Base-by-base conservation (phyloP, 2,888 invertebrate genomes). In the Tanypteryx hageni region DNA sequence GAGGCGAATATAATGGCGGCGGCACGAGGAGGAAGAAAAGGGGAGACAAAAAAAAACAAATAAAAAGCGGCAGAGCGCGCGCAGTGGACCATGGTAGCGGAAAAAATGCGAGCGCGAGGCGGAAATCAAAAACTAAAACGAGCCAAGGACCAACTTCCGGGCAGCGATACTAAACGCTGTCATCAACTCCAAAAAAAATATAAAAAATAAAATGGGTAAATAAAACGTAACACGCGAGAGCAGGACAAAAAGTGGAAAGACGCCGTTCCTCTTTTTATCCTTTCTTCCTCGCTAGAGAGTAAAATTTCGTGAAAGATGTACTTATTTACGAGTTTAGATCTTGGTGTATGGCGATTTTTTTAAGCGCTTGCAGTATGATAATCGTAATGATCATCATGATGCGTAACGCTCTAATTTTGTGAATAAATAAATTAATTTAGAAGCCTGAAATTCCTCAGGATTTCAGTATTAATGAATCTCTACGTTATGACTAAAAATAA, bases 61-160 rank as follows among this genome's bases (percentile, higher is more conserved):
- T 27, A 14, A 10, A 22, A 27, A 14, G 76, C n/a, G n/a, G n/a
- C n/a, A n/a, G n/a, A n/a, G n/a, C 68, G 68, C 11, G 68, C 68
- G 68, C 76, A 76, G 27, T 27, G 76, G 76, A 76, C 27, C 76
- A 18, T 76, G 76, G 76, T 13, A 27, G 22, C 13, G 2, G 76
- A 0, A 22, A 76, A 76, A 76, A 76, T 22, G 68, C 22, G 27
- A 76, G 8, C 22, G 27, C 11, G 22, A 27, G 76, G 27, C 76
- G 76, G 76, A 76, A 27, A 11, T 76, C 76, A 76, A 76, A 76
- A 76, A 76, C 76, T 76, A 27, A 76, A 76, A 76, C 8, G 27
- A 76, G 76, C 76, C 22, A 76, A 76, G 76, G 76, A 27, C 76
- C 27, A 22, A 76, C 76, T 76, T 76, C 76, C 76, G 76, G 76